A percentile compares a stretch with the other conserved stretches of the same genome.
Evolutionary conservation across 2,888 invertebrate genomes (phyloP).

Genomic region (Dryomyza anilis): DNA sequence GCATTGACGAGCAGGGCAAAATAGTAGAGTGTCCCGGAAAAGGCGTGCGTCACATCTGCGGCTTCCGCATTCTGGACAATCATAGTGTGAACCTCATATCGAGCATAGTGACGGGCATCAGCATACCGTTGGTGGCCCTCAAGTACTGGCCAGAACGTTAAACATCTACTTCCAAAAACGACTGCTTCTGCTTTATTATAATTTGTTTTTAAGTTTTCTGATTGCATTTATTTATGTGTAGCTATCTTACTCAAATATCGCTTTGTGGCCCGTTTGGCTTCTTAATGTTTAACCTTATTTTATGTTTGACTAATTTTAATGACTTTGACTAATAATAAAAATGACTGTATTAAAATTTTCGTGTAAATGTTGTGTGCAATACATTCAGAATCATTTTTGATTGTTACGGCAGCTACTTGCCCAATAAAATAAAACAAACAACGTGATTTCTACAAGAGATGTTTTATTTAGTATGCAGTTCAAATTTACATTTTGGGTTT

Average conservation of each 20-base stretch:
- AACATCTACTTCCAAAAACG: not conserved
- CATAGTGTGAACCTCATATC: conserved; percentile 87
- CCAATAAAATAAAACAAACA: too few species aligned
- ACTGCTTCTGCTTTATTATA: not conserved
- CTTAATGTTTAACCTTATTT: too few species aligned
- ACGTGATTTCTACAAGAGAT: too few species aligned
- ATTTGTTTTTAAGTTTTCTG: not conserved
- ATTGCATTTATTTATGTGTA: not conserved
- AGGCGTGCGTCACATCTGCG: conserved; percentile 76
- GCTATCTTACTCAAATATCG: not conserved
- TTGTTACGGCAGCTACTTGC: not conserved
- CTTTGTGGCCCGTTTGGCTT: not conserved
- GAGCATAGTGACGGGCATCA: conserved; percentile 74
- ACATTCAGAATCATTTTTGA: not conserved
- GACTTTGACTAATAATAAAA: too few species aligned
- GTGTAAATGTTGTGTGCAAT: too few species aligned
- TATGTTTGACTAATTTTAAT: too few species aligned
- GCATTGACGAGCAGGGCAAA: conserved; percentile 72
- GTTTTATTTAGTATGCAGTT: too few species aligned
- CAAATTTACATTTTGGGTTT: too few species aligned
- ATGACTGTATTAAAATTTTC: too few species aligned
- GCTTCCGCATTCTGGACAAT: conserved; percentile 78
- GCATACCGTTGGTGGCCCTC: conserved; percentile 71
- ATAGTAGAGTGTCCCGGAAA: conserved; percentile 75
- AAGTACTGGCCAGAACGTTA: conserved; percentile 64